Evolutionary conservation across 2,113 vertebrate species (phyloP).

Genomic region (Corapipo altera): DNA sequence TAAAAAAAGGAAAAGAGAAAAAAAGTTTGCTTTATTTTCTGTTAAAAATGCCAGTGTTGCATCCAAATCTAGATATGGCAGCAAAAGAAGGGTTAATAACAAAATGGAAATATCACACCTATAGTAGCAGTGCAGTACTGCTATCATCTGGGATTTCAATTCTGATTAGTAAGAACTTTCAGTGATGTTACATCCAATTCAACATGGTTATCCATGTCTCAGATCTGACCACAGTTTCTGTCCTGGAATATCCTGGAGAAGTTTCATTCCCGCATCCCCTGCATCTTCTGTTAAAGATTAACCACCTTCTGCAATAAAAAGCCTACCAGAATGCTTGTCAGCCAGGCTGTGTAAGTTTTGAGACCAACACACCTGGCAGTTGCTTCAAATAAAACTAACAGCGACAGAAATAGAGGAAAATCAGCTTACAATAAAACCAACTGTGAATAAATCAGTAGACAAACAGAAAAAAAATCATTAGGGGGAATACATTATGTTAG

Average conservation of each 20-base stretch:
- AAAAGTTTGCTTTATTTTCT: neutral
- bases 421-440: neutral
- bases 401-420: neutral
- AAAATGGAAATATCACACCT: neutral
- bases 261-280: conserved; percentile 29
- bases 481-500: neutral
- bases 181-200: conserved; percentile 42
- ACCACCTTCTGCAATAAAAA: neutral
- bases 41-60: neutral
- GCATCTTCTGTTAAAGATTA: neutral
- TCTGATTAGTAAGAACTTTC: conserved; percentile 2
- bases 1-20: conserved; percentile 1
- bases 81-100: conserved; percentile 20
- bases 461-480: neutral
- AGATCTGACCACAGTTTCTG: conserved; percentile 39
- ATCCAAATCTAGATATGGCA: neutral
- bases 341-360: conserved; percentile 18
- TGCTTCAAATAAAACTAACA: neutral
- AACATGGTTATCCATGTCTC: conserved; percentile 17
- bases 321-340: neutral
- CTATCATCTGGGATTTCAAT: neutral
- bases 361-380: neutral
- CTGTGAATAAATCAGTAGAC: neutral
- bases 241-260: neutral
- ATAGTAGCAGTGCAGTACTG: neutral